Evolutionary conservation across 2,113 vertebrate species (phyloP).

Genomic region (Podiceps cristatus): DNA sequence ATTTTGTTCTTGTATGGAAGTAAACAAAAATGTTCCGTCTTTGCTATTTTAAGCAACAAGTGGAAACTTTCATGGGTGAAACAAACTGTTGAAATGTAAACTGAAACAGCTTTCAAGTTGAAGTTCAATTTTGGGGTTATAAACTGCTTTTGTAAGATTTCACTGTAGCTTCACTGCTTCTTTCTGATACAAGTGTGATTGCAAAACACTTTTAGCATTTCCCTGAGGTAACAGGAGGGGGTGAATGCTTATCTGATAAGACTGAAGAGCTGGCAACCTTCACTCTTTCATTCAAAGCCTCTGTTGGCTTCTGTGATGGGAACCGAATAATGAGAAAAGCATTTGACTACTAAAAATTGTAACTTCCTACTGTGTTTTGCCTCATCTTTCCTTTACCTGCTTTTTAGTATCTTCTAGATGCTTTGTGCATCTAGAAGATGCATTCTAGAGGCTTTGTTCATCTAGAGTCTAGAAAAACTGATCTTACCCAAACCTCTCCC

Average conservation of each 20-base stretch:
- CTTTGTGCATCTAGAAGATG: neutral
- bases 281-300: neutral
- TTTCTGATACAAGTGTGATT: neutral
- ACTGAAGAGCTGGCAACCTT: neutral
- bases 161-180: neutral
- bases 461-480: neutral
- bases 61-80: conserved; percentile 58
- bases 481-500: neutral
- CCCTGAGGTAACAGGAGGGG: neutral
- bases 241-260: neutral
- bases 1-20: conserved; percentile 62
- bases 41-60: conserved; percentile 62
- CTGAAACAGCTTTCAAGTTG: conserved; percentile 35
- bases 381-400: neutral
- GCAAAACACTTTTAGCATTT: neutral
- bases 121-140: conserved; percentile 41
- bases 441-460: neutral
- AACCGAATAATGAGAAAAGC: neutral
- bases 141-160: conserved; percentile 11
- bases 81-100: conserved; percentile 60
- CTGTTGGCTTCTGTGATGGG: neutral
- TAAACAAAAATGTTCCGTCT: conserved; percentile 61
- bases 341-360: neutral
- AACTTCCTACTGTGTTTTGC: neutral
- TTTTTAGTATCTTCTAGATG: neutral